These are phyloP conservation scores for Cylloceria caligata DNA, from an alignment of 2,888 invertebrate species.

Conservation along the genomic window DNA sequence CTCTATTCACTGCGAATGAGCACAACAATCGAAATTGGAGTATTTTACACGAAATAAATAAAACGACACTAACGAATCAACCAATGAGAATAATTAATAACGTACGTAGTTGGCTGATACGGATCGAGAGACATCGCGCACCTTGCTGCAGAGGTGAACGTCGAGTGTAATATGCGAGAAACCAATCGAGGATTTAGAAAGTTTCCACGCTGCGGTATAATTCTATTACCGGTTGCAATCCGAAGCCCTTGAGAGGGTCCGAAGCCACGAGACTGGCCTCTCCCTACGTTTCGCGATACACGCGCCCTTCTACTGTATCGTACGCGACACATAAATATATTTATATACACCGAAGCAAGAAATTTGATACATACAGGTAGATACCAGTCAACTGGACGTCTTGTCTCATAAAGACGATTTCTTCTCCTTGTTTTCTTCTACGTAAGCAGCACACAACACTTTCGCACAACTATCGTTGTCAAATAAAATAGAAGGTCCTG, in stretches of 20 bases:
- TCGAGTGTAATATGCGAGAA: conserved; percentile 31
- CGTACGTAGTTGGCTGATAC: conserved; percentile 32
- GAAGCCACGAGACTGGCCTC: conserved; percentile 38
- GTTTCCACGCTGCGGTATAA: conserved; percentile 73
- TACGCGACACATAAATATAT: not conserved
- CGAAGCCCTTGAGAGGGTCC: conserved; percentile 75
- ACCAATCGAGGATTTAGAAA: conserved; percentile 36
- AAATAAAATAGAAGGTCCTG: not conserved
- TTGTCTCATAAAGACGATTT: not conserved
- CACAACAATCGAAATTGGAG: not conserved
- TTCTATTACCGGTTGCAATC: conserved; percentile 83
- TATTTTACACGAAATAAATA: not conserved
- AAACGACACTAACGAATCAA: not conserved
- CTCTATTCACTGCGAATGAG: not conserved
- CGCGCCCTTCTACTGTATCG: not conserved
- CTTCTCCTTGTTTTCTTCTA: not conserved
- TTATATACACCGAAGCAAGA: conserved; percentile 3
- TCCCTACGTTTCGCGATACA: conserved; percentile 32
- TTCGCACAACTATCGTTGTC: not conserved
- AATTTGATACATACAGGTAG: conserved; percentile 42
- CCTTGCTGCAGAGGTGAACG: conserved; percentile 26
- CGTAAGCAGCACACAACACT: not conserved
- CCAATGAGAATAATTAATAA: conserved; percentile 13
- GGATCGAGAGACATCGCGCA: conserved; percentile 44
- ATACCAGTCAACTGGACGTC: not conserved